Evolutionary conservation across 2,113 vertebrate species (phyloP).

Genomic region (Nycticryphes semicollaris): DNA sequence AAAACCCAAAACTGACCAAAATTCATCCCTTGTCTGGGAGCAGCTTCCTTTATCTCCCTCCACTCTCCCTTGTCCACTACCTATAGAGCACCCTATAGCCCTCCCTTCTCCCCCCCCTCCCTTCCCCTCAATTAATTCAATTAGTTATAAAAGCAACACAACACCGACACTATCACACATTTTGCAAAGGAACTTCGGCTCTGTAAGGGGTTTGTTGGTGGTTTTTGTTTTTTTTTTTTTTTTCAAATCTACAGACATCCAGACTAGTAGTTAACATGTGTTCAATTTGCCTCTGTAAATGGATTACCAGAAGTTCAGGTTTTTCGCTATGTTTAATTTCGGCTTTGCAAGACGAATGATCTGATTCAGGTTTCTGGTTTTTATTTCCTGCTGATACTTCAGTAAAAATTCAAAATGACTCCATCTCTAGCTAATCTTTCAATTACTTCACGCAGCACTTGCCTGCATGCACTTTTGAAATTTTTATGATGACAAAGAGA

Average conservation of each 20-base stretch:
- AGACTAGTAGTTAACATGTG: conserved; percentile 25
- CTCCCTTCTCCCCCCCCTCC: no score
- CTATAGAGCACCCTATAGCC: neutral
- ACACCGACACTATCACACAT: fast-evolving
- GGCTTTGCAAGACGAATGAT: conserved; percentile 29
- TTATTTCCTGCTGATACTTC: neutral
- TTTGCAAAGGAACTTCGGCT: neutral
- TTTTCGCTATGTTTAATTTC: conserved; percentile 35
- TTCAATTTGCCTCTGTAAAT: conserved; percentile 38
- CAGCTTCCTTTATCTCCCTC: neutral
- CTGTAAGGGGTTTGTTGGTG: neutral
- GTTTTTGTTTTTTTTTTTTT: neutral
- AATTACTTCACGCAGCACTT: neutral
- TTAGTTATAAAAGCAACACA: neutral
- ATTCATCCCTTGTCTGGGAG: neutral
- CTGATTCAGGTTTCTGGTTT: conserved; percentile 40
- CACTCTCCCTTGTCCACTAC: neutral
- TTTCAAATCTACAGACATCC: neutral
- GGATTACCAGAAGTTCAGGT: conserved; percentile 37
- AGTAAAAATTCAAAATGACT: neutral
- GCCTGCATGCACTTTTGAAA: neutral
- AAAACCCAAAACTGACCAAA: no score
- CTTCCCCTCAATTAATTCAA: neutral
- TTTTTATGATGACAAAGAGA: conserved; percentile 47
- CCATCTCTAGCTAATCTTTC: neutral